These are phyloP conservation scores for Ornithoptera priamus DNA, from an alignment of 2,888 invertebrate genomes.

Conservation along the genomic window DNA sequence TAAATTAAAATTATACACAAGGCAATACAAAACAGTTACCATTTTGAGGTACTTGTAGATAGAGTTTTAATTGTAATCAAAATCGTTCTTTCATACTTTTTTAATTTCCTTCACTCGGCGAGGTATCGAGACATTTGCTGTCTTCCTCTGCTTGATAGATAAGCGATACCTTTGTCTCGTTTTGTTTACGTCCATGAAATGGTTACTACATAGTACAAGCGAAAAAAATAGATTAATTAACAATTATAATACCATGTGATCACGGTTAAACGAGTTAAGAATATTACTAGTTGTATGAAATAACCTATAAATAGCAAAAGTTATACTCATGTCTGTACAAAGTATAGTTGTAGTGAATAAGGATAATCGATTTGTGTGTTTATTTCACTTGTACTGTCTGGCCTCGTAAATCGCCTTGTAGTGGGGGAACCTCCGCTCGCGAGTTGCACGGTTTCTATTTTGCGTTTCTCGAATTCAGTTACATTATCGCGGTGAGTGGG, in stretches of 20 bases:
- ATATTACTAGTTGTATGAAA: too few species aligned
- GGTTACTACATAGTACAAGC: constrained; percentile 57
- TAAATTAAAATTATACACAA: constrained; percentile 1
- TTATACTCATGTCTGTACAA: too few species aligned
- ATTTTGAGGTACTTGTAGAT: constrained; percentile 20
- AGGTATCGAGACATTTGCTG: constrained; percentile 44
- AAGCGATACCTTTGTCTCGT: constrained; percentile 61
- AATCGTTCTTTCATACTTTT: constrained; percentile 34
- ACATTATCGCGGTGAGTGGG: constrained; percentile 67
- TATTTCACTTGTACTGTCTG: constrained; percentile 62
- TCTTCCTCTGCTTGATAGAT: constrained; percentile 56
- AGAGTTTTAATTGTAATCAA: constrained; percentile 24
- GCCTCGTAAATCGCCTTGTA: constrained; percentile 71
- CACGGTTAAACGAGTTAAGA: too few species aligned
- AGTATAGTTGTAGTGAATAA: constrained; percentile 10
- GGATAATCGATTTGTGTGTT: constrained; percentile 49
- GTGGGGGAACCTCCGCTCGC: constrained; percentile 70
- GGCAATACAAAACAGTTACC: constrained; percentile 17
- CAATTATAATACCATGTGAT: constrained; percentile 3
- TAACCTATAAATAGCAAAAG: too few species aligned
- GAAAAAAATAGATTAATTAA: constrained; percentile 42
- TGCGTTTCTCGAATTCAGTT: constrained; percentile 76
- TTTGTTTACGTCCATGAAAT: constrained; percentile 72
- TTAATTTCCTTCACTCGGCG: constrained; percentile 36
- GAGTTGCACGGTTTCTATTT: constrained; percentile 78